Evolutionary conservation across 2,888 invertebrate species (phyloP).

Genomic region (Incurvaria masculella): DNA sequence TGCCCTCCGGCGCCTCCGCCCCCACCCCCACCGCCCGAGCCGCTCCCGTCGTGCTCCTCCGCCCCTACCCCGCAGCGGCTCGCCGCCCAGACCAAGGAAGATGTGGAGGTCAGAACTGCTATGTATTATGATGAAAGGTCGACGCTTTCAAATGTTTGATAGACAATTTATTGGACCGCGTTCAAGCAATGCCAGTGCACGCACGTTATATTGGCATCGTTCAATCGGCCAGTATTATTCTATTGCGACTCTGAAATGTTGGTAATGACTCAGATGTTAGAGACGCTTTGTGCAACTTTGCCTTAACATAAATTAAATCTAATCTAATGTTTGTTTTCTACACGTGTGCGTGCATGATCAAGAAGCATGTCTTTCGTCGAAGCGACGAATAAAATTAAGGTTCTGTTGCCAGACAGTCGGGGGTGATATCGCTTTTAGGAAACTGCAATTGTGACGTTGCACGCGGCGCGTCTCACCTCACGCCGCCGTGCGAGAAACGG

Average conservation of each 20-base stretch:
- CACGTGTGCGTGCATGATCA: not conserved
- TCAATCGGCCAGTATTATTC: not conserved
- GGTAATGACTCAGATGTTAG: not conserved
- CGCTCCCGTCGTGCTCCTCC: constrained; percentile 44
- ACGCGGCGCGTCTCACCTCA: constrained; percentile 31
- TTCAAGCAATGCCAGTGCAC: not conserved
- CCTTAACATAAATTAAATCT: no score
- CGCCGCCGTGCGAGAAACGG: constrained; percentile 34
- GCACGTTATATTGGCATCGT: not conserved
- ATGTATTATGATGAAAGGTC: not conserved
- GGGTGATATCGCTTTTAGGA: no score
- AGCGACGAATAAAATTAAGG: no score
- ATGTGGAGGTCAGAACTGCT: constrained; percentile 37
- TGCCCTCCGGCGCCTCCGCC: constrained; percentile 23
- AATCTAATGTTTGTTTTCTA: not conserved
- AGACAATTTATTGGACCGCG: not conserved
- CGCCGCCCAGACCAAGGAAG: constrained; percentile 46
- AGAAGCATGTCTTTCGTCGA: no score
- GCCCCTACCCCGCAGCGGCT: constrained; percentile 20
- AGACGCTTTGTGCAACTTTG: no score
- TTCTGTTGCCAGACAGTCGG: no score
- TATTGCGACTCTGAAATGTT: not conserved
- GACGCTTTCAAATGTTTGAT: no score
- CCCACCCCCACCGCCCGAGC: constrained; percentile 21
- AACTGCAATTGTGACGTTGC: not conserved